Conservation (phyloP, 2,888 invertebrate genomes). For the Mamestra brassicae region DNA sequence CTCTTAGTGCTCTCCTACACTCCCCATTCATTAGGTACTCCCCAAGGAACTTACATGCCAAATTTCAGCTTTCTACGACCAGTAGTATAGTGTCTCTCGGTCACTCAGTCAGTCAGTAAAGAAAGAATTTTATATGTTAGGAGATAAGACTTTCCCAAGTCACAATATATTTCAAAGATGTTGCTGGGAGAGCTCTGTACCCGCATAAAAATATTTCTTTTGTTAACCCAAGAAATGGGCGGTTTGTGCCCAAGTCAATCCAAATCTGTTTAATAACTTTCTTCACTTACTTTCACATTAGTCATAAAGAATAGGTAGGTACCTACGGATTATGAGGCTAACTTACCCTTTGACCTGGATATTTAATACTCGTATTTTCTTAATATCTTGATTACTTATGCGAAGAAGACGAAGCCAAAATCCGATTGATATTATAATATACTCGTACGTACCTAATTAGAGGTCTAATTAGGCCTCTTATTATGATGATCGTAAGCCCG, state of each 20-base stretch:
- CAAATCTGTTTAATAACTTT: not conserved
- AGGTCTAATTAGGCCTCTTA: constrained; percentile 28
- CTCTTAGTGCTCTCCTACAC: too few relatives aligned
- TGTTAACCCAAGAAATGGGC: not conserved
- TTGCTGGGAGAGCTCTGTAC: not conserved
- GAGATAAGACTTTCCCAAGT: not conserved
- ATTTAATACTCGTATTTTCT: not conserved
- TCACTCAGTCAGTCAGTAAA: too few relatives aligned
- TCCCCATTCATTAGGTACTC: too few relatives aligned
- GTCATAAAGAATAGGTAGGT: not conserved
- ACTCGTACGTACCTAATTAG: not conserved
- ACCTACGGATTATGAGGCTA: not conserved
- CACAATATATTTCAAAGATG: not conserved
- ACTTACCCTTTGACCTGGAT: not conserved
- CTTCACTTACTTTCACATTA: not conserved
- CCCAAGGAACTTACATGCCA: too few relatives aligned
- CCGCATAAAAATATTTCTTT: not conserved
- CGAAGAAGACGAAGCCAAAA: not conserved
- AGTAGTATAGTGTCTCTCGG: too few relatives aligned
- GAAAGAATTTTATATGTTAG: not conserved
- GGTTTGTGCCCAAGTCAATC: constrained; percentile 10
- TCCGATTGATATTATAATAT: not conserved
- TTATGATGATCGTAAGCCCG: constrained; percentile 18
- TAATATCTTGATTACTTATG: not conserved
- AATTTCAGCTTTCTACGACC: too few relatives aligned